phyloP scores from a whole-genome alignment of 2,113 vertebrate species.

The Hyaena hyaena region DNA sequence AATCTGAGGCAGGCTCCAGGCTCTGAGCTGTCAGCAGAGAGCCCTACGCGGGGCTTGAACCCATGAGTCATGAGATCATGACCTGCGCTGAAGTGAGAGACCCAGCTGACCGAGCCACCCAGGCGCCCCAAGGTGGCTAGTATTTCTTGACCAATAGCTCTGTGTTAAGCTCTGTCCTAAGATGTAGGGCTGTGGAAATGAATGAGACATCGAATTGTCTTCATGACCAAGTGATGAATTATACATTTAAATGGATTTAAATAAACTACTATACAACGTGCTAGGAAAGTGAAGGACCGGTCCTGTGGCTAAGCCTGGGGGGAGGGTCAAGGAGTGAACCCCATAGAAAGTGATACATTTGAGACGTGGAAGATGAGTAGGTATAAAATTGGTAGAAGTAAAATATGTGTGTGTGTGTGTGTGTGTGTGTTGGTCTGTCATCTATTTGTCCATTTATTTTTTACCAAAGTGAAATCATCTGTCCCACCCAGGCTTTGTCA shows the following conservation, averaged over 20 bases:
- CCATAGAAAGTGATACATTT: background rate
- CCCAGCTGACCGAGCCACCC: too few relatives aligned
- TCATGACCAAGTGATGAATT: background rate
- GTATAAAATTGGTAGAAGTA: background rate
- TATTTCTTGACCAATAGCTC: background rate
- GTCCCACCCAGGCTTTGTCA: background rate
- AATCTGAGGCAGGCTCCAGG: too few relatives aligned
- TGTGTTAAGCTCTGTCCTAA: background rate
- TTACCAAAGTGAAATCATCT: background rate
- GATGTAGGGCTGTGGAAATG: background rate
- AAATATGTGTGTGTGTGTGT: background rate
- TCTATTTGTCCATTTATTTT: background rate
- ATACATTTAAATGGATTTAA: background rate
- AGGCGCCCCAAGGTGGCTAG: background rate
- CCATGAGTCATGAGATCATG: too few relatives aligned
- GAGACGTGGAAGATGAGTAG: background rate
- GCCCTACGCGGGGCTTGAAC: too few relatives aligned
- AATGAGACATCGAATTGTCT: background rate
- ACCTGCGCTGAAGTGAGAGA: too few relatives aligned
- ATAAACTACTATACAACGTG: fast-evolving
- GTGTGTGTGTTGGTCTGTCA: background rate
- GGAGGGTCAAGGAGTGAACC: background rate
- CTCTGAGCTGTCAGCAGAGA: too few relatives aligned
- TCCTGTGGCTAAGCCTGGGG: background rate
- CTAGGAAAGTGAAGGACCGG: background rate